Conservation (phyloP, 2,113 vertebrate species). For the Alouatta palliata region DNA sequence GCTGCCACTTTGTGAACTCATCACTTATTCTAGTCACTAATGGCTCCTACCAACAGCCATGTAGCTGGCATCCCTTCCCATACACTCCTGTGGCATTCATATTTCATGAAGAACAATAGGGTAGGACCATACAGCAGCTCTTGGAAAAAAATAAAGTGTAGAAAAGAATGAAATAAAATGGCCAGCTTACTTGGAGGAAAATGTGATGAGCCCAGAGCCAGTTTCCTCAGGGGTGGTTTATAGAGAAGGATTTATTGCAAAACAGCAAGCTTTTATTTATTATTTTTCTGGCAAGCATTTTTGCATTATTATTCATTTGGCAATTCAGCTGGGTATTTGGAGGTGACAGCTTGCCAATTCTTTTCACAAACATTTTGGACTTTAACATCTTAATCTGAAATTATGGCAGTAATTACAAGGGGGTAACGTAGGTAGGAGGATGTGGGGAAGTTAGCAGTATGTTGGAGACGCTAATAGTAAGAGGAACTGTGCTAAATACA, state of each 20-base stretch:
- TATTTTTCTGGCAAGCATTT: constrained; percentile 63
- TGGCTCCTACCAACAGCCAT: not conserved
- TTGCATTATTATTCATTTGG: constrained; percentile 68
- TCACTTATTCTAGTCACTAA: not conserved
- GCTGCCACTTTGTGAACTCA: not conserved
- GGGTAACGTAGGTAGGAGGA: not conserved
- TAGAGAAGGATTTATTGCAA: constrained; percentile 65
- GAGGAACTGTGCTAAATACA: not conserved
- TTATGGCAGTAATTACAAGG: constrained; percentile 59
- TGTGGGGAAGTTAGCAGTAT: not conserved
- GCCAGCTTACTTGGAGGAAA: not conserved
- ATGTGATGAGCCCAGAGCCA: constrained; percentile 58
- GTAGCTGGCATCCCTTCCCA: not conserved
- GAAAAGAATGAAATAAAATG: constrained; percentile 48
- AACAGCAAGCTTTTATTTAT: constrained; percentile 66
- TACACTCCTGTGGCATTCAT: constrained; percentile 11
- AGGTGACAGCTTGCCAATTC: constrained; percentile 75
- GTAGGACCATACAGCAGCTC: not conserved
- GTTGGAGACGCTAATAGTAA: not conserved
- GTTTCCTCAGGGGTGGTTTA: constrained; percentile 42
- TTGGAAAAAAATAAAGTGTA: constrained; percentile 6
- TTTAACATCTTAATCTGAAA: constrained; percentile 77
- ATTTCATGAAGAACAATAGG: constrained; percentile 58
- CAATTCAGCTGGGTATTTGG: constrained; percentile 69
- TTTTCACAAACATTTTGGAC: constrained; percentile 67